Evolutionary conservation across 2,113 vertebrate species (phyloP).

Genomic region (Perognathus longimembris): DNA sequence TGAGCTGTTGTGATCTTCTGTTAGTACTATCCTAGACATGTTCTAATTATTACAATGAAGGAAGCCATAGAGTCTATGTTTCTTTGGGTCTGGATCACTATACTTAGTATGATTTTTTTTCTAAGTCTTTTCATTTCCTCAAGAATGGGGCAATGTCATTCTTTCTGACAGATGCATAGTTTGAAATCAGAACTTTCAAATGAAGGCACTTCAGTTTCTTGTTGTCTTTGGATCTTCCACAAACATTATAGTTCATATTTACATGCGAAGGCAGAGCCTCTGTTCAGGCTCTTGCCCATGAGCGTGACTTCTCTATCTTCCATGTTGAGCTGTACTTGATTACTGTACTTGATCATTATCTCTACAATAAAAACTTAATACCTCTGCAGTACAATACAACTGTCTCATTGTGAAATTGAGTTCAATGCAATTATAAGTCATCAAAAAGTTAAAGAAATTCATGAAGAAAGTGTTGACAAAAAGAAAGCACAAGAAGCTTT

Average conservation of each 20-base stretch:
- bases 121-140: no score
- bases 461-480: background rate
- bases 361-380: background rate
- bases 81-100: no score
- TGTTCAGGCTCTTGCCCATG: background rate
- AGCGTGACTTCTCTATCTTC: background rate
- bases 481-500: background rate
- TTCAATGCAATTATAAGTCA: slow-evolving; percentile 9
- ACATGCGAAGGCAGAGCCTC: background rate
- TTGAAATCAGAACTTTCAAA: background rate
- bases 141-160: no score
- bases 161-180: no score
- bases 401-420: background rate
- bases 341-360: background rate
- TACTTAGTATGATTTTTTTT: no score
- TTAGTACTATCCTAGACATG: no score
- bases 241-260: background rate
- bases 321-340: background rate
- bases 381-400: no score
- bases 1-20: no score
- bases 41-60: no score
- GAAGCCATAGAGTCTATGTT: no score
- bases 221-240: background rate
- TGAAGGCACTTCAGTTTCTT: background rate
- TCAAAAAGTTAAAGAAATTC: background rate